Conservation (phyloP, 2,888 invertebrate genomes). For the Unio delphinus region DNA sequence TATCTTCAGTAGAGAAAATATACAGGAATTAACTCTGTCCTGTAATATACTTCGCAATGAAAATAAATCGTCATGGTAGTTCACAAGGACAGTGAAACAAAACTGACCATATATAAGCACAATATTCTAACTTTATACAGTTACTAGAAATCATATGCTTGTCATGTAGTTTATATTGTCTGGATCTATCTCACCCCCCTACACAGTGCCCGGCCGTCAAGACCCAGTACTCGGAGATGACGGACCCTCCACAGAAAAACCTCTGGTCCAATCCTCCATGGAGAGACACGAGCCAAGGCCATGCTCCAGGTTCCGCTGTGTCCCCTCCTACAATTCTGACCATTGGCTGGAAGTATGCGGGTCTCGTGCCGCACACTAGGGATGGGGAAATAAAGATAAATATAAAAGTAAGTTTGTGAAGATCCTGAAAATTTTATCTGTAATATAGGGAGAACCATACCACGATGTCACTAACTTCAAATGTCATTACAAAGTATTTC, state of each 20-base stretch:
- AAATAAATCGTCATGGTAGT: no score
- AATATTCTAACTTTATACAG: not conserved
- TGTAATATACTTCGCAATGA: no score
- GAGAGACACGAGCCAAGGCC: conserved; percentile 68
- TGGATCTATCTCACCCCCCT: conserved; percentile 47
- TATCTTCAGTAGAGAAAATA: no score
- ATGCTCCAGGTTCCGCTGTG: conserved; percentile 66
- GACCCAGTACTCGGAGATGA: conserved; percentile 54
- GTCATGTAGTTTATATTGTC: no score
- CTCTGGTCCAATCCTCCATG: conserved; percentile 63
- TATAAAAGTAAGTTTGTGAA: no score
- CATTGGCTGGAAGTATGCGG: conserved; percentile 47
- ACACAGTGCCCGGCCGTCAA: conserved; percentile 62
- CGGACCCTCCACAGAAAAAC: conserved; percentile 57
- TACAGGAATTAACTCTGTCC: no score
- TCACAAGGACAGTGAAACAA: no score
- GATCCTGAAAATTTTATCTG: no score
- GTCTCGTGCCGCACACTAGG: conserved; percentile 57
- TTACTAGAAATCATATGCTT: not conserved
- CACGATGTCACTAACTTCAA: no score
- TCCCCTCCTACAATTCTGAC: conserved; percentile 66
- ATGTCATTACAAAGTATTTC: no score
- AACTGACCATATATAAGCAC: not conserved
- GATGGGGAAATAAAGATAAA: conserved; percentile 1
- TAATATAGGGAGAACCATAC: no score